phyloP scores from a whole-genome alignment of 2,888 invertebrate species.

The Oxystoma pomonae region DNA sequence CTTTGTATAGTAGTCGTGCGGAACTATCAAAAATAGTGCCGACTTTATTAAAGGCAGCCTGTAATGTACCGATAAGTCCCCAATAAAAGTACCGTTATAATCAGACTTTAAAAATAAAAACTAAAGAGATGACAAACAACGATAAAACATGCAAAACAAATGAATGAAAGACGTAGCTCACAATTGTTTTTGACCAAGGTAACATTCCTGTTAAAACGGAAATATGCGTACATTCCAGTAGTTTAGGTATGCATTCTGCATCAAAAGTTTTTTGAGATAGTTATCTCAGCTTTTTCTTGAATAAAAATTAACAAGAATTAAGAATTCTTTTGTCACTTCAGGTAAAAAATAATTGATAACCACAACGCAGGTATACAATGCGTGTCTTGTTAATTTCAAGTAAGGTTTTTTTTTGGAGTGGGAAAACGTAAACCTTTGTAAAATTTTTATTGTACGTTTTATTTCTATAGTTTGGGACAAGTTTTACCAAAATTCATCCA shows the following conservation, averaged over 20 bases:
- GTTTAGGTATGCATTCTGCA: constrained; percentile 2
- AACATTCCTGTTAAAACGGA: neutral
- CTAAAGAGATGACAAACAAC: neutral
- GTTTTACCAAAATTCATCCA: no score
- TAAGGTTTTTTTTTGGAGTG: no score
- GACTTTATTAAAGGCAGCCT: no score
- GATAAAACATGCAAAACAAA: neutral
- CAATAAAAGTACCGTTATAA: neutral
- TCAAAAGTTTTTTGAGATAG: constrained; percentile 3
- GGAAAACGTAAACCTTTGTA: no score
- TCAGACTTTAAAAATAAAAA: neutral
- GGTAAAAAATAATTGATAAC: no score
- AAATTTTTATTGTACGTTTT: no score
- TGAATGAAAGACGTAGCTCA: neutral
- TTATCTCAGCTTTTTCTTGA: neutral
- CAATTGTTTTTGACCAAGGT: neutral
- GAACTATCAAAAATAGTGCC: no score
- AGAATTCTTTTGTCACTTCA: neutral
- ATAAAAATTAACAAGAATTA: neutral
- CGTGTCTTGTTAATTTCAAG: no score
- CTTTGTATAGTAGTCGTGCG: no score
- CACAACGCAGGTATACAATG: no score
- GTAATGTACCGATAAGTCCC: no score
- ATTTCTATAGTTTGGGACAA: no score
- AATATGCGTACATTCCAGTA: neutral